Evolutionary conservation across 1,140 invertebrate genomes (phyloP).

Genomic region (Colletes latitarsis): DNA sequence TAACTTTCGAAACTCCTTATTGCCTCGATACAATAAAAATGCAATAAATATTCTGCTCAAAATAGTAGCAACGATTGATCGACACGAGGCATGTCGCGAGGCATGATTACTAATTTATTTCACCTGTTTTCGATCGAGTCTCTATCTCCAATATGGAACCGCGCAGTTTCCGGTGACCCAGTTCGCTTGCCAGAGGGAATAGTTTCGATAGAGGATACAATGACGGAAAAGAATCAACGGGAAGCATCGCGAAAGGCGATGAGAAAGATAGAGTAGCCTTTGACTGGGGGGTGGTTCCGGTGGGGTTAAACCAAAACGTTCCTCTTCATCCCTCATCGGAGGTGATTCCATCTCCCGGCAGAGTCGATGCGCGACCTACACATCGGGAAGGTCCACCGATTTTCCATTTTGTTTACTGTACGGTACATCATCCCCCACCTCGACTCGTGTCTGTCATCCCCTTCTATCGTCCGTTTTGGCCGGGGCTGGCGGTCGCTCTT

Average conservation of each 20-base stretch:
- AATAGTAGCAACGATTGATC: too few species aligned
- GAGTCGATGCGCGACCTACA: not conserved
- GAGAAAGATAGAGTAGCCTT: not conserved
- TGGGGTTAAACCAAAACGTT: not conserved
- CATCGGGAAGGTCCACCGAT: constrained; percentile 34
- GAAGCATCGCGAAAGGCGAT: not conserved
- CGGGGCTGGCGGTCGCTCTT: constrained; percentile 35
- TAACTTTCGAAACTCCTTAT: too few species aligned
- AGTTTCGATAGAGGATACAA: not conserved
- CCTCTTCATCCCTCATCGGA: not conserved
- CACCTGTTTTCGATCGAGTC: too few species aligned
- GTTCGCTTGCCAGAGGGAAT: not conserved
- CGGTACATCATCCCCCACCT: not conserved
- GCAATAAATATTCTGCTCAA: too few species aligned
- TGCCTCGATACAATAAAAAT: too few species aligned
- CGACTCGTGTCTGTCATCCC: not conserved
- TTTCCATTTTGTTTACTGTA: constrained; percentile 65
- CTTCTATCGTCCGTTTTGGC: constrained; percentile 27
- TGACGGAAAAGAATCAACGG: constrained; percentile 8
- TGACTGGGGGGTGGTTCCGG: not conserved
- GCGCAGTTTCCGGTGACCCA: not conserved
- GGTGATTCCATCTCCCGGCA: constrained; percentile 13
- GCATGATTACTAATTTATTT: too few species aligned
- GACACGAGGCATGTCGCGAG: too few species aligned
- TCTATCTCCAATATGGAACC: too few species aligned